Evolutionary conservation across 2,113 vertebrate species (phyloP).

Genomic region (Climacteris rufus): DNA sequence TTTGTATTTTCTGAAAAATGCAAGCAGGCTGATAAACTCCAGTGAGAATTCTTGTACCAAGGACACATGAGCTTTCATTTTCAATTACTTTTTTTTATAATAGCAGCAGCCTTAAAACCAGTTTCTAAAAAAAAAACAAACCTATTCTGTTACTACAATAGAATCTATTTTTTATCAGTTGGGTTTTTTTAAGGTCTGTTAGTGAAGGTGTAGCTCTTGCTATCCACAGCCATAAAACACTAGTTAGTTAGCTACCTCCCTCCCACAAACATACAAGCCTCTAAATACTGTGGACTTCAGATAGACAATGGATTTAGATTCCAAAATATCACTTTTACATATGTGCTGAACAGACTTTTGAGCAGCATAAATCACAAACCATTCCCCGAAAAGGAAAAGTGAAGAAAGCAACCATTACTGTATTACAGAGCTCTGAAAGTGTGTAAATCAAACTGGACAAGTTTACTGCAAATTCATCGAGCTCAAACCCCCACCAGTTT

Average conservation of each 20-base stretch:
- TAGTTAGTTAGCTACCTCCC: neutral
- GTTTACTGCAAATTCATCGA: neutral
- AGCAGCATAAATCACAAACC: constrained; percentile 54
- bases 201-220: neutral
- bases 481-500: neutral
- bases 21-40: constrained; percentile 7
- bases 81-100: neutral
- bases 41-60: neutral
- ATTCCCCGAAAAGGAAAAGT: constrained; percentile 61
- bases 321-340: constrained; percentile 25
- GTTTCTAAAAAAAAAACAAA: neutral
- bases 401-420: neutral
- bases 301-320: neutral
- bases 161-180: neutral
- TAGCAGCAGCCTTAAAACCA: neutral
- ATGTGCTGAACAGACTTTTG: neutral
- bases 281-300: neutral
- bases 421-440: neutral
- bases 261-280: neutral
- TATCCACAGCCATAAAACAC: neutral
- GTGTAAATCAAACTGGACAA: neutral
- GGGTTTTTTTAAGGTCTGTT: neutral
- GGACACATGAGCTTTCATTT: neutral
- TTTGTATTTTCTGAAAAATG: constrained; percentile 40
- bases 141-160: neutral